phyloP scores from a whole-genome alignment of 2,888 invertebrate species.

The Yponomeuta malinellus region DNA sequence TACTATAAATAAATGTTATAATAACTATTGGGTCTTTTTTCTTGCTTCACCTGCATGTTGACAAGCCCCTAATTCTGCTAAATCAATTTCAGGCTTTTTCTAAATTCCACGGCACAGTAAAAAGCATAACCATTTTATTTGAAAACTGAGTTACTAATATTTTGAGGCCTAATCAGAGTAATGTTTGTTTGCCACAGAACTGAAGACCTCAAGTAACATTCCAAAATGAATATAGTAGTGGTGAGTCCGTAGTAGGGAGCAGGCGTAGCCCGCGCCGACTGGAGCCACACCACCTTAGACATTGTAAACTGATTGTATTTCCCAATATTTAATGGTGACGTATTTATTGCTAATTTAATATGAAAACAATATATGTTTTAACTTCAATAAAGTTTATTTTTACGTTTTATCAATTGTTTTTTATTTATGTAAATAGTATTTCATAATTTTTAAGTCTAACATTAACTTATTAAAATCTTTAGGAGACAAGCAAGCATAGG shows the following conservation, averaged over 20 bases:
- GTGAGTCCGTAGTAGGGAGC: constrained; percentile 13
- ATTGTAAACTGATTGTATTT: constrained; percentile 13
- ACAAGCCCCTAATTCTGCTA: constrained; percentile 40
- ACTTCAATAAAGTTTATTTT: constrained; percentile 68
- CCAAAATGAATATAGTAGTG: constrained; percentile 55
- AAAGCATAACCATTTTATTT: constrained; percentile 6
- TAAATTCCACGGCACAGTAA: constrained; percentile 11
- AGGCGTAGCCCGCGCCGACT: constrained; percentile 9
- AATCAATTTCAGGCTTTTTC: constrained; percentile 2
- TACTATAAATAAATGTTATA: constrained; percentile 63
- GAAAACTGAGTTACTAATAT: not conserved
- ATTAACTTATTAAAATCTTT: not conserved
- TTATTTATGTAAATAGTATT: constrained; percentile 23
- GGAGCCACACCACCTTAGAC: constrained; percentile 13
- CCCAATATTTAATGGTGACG: constrained; percentile 7
- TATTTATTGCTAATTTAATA: constrained; percentile 45
- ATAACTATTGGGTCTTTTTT: constrained; percentile 65
- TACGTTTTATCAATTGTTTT: constrained; percentile 60
- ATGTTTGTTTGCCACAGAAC: constrained; percentile 70
- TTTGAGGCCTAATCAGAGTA: constrained; percentile 28
- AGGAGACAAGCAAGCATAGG: constrained; percentile 17
- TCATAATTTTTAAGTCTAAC: constrained; percentile 13
- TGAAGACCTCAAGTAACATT: constrained; percentile 70
- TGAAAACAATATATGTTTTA: constrained; percentile 49
- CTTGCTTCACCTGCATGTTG: constrained; percentile 68